Evolutionary conservation across 2,888 invertebrate genomes (phyloP).

Genomic region (Nezara viridula): DNA sequence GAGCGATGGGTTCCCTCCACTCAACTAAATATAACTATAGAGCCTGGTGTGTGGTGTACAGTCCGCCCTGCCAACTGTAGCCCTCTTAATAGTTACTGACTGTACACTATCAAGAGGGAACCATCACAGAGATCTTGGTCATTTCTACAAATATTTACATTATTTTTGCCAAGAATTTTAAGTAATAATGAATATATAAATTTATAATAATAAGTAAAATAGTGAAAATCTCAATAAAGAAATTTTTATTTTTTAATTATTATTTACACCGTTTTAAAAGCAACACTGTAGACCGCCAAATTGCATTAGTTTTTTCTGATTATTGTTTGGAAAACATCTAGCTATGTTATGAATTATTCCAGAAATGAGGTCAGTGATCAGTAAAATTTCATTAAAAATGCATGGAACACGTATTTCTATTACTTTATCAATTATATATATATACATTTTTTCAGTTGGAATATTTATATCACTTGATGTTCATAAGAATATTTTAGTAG

Average conservation of each 20-base stretch:
- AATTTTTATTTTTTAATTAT: background rate
- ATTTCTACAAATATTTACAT: background rate
- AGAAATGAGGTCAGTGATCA: background rate
- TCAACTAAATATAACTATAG: slow-evolving; percentile 57
- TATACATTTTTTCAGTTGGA: too few species aligned
- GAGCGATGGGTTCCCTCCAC: slow-evolving; percentile 33
- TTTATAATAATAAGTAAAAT: background rate
- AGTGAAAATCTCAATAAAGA: background rate
- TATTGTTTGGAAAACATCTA: background rate
- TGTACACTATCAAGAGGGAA: slow-evolving; percentile 16
- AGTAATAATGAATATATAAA: background rate
- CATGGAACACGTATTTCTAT: too few species aligned
- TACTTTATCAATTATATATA: too few species aligned
- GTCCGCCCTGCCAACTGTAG: slow-evolving; percentile 42
- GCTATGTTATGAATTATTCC: background rate
- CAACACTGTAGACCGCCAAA: background rate
- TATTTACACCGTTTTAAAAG: background rate
- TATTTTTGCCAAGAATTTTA: background rate
- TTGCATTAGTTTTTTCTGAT: background rate
- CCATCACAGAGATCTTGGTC: background rate
- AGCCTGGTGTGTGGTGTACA: slow-evolving; percentile 51
- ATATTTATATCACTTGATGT: too few species aligned
- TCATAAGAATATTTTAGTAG: too few species aligned
- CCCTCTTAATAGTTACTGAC: background rate
- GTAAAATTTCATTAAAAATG: background rate